A percentile compares a stretch with the other conserved stretches of the same genome.
These are phyloP conservation scores for Chironomus striatipennis DNA, from an alignment of 1,140 invertebrate genomes.

Conservation along the genomic window DNA sequence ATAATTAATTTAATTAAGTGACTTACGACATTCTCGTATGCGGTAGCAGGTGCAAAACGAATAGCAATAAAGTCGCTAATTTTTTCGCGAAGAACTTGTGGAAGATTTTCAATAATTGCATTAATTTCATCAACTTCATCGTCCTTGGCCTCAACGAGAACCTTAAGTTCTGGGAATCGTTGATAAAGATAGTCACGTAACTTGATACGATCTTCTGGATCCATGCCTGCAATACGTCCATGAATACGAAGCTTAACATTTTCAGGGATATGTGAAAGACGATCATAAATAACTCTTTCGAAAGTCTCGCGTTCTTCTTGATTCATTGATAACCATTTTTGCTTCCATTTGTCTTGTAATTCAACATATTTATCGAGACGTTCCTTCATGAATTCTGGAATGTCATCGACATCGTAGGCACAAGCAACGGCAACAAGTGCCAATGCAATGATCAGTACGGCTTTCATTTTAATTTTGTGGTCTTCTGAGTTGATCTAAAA, in stretches of 20 bases:
- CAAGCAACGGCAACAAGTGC: not conserved
- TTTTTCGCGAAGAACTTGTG: not conserved
- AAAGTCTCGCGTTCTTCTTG: not conserved
- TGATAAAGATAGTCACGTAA: not conserved
- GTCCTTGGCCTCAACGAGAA: not conserved
- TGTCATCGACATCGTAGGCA: not conserved
- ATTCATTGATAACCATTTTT: not conserved
- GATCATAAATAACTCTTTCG: not conserved
- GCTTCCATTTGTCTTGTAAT: not conserved
- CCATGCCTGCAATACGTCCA: not conserved
- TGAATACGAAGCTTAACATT: not conserved
- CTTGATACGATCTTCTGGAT: not conserved
- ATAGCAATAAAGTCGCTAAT: not conserved
- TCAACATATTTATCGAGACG: not conserved
- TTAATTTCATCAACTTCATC: not conserved
- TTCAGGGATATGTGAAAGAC: not conserved
- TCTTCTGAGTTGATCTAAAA: not conserved
- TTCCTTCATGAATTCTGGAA: not conserved
- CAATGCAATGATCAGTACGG: not conserved
- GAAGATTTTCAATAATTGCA: not conserved
- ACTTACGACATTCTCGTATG: not conserved
- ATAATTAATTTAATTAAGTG: not conserved
- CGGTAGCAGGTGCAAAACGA: not conserved
- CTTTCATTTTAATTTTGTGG: not conserved
- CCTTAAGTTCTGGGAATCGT: not conserved